Percentiles rank a stretch among this genome's conserved stretches.
phyloP scores from a whole-genome alignment of 2,113 vertebrate species.

The Cynoglossus semilaevis region DNA sequence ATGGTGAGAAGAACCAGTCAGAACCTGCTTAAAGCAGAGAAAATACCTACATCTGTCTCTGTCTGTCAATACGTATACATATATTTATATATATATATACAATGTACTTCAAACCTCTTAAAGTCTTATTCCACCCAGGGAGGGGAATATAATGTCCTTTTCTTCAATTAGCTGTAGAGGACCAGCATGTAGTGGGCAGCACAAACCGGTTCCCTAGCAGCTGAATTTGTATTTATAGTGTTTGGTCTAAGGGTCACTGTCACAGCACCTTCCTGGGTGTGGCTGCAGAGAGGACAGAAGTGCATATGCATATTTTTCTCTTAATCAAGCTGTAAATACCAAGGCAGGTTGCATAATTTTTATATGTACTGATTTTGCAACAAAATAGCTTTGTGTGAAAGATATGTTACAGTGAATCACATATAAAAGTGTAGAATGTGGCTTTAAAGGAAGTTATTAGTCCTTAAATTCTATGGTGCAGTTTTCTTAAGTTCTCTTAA shows the following conservation, averaged over 20 bases:
- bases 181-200: conserved; percentile 4
- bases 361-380: neutral
- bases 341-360: conserved; percentile 14
- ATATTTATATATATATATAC: neutral
- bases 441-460: too few relatives aligned
- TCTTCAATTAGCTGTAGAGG: neutral
- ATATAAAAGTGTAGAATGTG: too few relatives aligned
- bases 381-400: conserved; percentile 15
- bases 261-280: conserved; percentile 41
- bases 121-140: conserved; percentile 25
- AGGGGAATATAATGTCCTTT: conserved; percentile 26
- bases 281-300: conserved; percentile 19
- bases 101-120: conserved; percentile 16
- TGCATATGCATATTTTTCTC: conserved; percentile 22
- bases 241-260: conserved; percentile 47
- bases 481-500: neutral
- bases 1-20: conserved; percentile 82
- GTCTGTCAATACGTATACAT: neutral
- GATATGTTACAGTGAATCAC: conserved; percentile 2
- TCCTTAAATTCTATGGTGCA: too few relatives aligned
- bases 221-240: conserved; percentile 7
- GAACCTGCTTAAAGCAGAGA: conserved; percentile 36
- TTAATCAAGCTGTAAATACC: conserved; percentile 39
- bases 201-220: neutral
- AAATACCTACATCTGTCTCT: conserved; percentile 33